phyloP scores from a whole-genome alignment of 2,113 vertebrate species.

The Charadrius vociferus region DNA sequence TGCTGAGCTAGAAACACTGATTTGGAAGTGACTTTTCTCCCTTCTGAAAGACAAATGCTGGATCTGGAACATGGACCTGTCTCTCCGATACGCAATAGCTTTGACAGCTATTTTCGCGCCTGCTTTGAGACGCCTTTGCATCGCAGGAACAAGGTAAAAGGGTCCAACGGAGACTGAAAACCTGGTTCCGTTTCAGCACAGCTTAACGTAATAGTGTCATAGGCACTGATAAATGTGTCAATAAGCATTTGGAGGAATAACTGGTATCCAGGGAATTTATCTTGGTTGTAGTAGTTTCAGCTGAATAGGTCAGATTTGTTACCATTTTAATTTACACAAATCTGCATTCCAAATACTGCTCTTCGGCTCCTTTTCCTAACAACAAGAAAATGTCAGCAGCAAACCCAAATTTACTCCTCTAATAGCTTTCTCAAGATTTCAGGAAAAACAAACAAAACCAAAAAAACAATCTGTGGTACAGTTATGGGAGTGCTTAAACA shows the following conservation, averaged over 20 bases:
- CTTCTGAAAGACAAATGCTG: constrained; percentile 10
- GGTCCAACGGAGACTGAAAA: neutral
- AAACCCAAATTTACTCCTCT: constrained; percentile 25
- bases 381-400: constrained; percentile 52
- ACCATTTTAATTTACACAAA: constrained; percentile 66
- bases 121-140: neutral
- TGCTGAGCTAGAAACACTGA: neutral
- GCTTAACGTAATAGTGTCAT: neutral
- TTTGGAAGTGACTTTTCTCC: neutral
- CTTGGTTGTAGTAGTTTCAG: constrained; percentile 47
- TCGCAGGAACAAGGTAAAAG: neutral
- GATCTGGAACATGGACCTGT: neutral
- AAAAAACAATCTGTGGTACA: neutral
- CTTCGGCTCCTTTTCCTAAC: constrained; percentile 5
- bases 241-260: constrained; percentile 47
- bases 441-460: constrained; percentile 58
- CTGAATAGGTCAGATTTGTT: constrained; percentile 67
- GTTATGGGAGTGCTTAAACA: neutral
- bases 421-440: constrained; percentile 22
- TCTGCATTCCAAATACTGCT: constrained; percentile 57
- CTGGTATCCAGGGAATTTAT: constrained; percentile 59
- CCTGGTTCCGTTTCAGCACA: neutral
- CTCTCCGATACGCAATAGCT: neutral
- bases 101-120: neutral
- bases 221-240: constrained; percentile 41